phyloP scores from a whole-genome alignment of 2,113 vertebrate species.

The Melanerpes aurifrons region DNA sequence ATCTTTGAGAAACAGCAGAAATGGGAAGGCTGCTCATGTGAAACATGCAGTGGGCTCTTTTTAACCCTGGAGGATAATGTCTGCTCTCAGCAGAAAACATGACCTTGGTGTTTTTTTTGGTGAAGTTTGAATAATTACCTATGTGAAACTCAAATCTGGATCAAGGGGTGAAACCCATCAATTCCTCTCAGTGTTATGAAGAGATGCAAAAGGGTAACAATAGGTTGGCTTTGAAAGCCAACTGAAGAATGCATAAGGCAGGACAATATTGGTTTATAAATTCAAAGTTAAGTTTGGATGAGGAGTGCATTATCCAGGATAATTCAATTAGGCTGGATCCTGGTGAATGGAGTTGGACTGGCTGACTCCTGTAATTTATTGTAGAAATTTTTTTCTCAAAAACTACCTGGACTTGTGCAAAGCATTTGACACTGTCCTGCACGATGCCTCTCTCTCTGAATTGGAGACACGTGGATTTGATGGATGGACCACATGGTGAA shows the following conservation, averaged over 20 bases:
- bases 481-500: too few relatives aligned
- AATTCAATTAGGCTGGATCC: neutral
- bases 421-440: neutral
- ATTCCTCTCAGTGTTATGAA: neutral
- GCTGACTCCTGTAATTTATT: neutral
- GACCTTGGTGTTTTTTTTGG: too few relatives aligned
- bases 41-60: neutral
- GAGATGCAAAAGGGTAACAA: neutral
- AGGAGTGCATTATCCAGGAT: neutral
- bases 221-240: neutral
- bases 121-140: slow-evolving; percentile 4
- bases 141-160: neutral
- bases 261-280: neutral
- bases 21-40: neutral
- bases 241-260: neutral
- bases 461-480: too few relatives aligned
- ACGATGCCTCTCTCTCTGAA: too few relatives aligned
- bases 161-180: neutral
- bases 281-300: neutral
- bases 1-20: neutral
- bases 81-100: neutral
- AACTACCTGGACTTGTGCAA: neutral
- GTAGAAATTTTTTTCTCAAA: neutral
- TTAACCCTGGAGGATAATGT: neutral
- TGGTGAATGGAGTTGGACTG: neutral